phyloP scores from a whole-genome alignment of 37 sponge, comb jelly and placozoan species.

The Cliona cf. orientalis region DNA sequence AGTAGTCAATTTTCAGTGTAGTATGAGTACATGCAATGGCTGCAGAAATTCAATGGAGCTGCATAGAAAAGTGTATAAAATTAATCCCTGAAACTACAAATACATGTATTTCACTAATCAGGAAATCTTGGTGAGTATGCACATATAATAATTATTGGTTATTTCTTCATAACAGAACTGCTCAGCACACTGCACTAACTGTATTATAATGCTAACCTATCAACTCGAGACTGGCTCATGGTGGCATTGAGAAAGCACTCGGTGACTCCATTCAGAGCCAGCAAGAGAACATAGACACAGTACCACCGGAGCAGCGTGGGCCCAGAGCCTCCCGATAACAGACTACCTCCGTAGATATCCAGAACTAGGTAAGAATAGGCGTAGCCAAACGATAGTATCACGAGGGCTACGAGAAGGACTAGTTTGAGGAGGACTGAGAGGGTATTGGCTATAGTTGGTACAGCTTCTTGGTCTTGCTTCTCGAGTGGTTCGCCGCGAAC shows the following conservation, averaged over 20 bases:
- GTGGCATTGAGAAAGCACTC: slow-evolving; percentile 96
- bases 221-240: slow-evolving; percentile 85
- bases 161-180: too few species aligned
- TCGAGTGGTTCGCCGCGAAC: slow-evolving; percentile 72
- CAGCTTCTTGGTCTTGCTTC: slow-evolving; percentile 55
- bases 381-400: slow-evolving; percentile 82
- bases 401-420: slow-evolving; percentile 73
- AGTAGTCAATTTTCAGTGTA: too few species aligned
- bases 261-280: slow-evolving; percentile 94
- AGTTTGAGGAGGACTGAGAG: slow-evolving; percentile 80
- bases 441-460: slow-evolving; percentile 32
- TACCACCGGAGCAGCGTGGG: slow-evolving; percentile 83
- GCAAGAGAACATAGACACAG: slow-evolving; percentile 84
- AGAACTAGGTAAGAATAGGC: slow-evolving; percentile 90
- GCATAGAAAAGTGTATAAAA: too few species aligned
- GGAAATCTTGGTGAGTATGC: too few species aligned
- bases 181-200: background rate
- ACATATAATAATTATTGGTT: too few species aligned
- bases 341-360: slow-evolving; percentile 89
- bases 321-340: slow-evolving; percentile 68
- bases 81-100: too few species aligned
- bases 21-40: too few species aligned
- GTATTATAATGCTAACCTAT: slow-evolving; percentile 46
- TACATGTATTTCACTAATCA: too few species aligned
- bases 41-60: too few species aligned